A percentile compares a stretch with the other conserved stretches of the same genome.
Evolutionary conservation across 2,888 invertebrate species (phyloP).

Genomic region (Scaptomyza cyrtandrae): DNA sequence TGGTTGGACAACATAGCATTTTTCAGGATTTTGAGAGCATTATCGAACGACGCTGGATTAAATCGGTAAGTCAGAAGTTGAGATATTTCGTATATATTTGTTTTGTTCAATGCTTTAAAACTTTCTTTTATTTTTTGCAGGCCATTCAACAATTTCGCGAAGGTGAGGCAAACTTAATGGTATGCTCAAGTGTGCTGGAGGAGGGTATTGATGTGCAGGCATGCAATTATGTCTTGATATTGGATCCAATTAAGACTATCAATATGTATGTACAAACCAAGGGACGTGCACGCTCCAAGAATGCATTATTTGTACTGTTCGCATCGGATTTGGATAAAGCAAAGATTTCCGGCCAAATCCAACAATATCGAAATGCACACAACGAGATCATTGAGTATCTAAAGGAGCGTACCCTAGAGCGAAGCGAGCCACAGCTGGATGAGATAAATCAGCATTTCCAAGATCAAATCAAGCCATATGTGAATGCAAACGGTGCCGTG

Average conservation of each 20-base stretch:
- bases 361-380: conserved; percentile 86
- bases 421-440: conserved; percentile 85
- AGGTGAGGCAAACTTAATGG: conserved; percentile 87
- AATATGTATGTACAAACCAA: conserved; percentile 95
- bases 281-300: conserved; percentile 90
- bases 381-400: conserved; percentile 86
- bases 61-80: conserved; percentile 53
- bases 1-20: conserved; percentile 87
- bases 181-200: conserved; percentile 93
- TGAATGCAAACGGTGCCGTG: conserved; percentile 70
- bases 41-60: conserved; percentile 77
- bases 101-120: no score
- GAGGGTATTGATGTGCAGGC: conserved; percentile 95
- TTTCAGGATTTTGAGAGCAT: conserved; percentile 68
- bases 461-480: conserved; percentile 77
- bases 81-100: no score
- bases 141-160: conserved; percentile 86
- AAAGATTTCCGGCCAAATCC: conserved; percentile 83
- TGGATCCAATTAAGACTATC: conserved; percentile 89
- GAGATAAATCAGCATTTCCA: conserved; percentile 87
- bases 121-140: conserved; percentile 40
- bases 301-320: conserved; percentile 88
- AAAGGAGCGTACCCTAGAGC: conserved; percentile 86
- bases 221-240: conserved; percentile 92
- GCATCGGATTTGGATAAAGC: conserved; percentile 80